phyloP scores from a whole-genome alignment of 2,888 invertebrate species.

The Azorinus chamasolen region DNA sequence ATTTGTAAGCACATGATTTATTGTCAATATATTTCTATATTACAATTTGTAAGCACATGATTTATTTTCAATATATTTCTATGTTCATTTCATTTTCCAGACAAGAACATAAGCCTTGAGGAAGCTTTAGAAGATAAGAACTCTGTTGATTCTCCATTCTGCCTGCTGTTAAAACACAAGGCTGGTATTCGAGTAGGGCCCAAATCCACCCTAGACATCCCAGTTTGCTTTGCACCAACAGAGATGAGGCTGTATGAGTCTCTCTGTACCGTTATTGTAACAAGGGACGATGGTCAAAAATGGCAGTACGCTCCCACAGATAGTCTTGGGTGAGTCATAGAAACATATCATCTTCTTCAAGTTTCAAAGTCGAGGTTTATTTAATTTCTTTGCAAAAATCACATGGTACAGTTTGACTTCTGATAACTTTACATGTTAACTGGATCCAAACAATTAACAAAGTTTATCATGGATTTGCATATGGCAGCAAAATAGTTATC shows the following conservation, averaged over 20 bases:
- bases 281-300: slow-evolving; percentile 76
- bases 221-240: slow-evolving; percentile 85
- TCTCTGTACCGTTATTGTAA: slow-evolving; percentile 79
- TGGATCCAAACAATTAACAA: too few relatives aligned
- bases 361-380: too few relatives aligned
- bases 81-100: slow-evolving; percentile 55
- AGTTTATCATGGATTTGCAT: too few relatives aligned
- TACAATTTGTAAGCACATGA: too few relatives aligned
- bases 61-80: too few relatives aligned
- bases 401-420: too few relatives aligned
- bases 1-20: too few relatives aligned
- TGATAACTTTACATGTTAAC: too few relatives aligned
- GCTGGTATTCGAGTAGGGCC: slow-evolving; percentile 81
- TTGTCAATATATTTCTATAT: too few relatives aligned
- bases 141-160: slow-evolving; percentile 79
- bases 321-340: slow-evolving; percentile 67
- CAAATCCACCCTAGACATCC: slow-evolving; percentile 85
- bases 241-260: slow-evolving; percentile 83
- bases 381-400: too few relatives aligned
- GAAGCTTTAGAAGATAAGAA: slow-evolving; percentile 56
- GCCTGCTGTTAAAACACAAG: slow-evolving; percentile 81
- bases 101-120: slow-evolving; percentile 66
- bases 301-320: slow-evolving; percentile 73
- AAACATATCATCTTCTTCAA: too few relatives aligned
- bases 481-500: too few relatives aligned